Conservation (phyloP, 2,797 vertebrate genomes). For the Pygocentrus nattereri region DNA sequence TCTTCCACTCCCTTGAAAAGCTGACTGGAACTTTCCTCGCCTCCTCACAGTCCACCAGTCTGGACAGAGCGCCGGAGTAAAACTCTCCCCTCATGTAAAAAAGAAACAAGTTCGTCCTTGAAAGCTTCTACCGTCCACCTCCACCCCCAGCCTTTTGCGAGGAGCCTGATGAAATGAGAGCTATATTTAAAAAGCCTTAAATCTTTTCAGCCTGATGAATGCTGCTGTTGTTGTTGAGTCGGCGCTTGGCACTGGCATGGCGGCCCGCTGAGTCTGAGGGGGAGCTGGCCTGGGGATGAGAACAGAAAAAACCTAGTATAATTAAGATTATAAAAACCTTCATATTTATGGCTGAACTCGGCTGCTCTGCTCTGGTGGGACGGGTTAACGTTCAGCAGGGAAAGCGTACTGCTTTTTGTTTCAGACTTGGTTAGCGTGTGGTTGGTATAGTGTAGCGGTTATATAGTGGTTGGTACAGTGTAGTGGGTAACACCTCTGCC, state of each 20-base stretch:
- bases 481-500: too few relatives aligned
- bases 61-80: not conserved
- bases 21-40: slow-evolving; percentile 40
- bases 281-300: slow-evolving; percentile 65
- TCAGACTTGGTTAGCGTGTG: slow-evolving; percentile 39
- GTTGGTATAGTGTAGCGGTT: too few relatives aligned
- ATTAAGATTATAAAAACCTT: slow-evolving; percentile 70
- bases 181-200: slow-evolving; percentile 70
- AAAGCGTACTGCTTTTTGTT: slow-evolving; percentile 46
- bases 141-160: slow-evolving; percentile 29
- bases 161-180: slow-evolving; percentile 49
- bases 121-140: slow-evolving; percentile 43
- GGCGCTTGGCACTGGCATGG: slow-evolving; percentile 68
- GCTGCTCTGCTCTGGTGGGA: slow-evolving; percentile 37
- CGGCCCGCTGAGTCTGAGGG: slow-evolving; percentile 70
- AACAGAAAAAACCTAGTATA: slow-evolving; percentile 69
- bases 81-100: not conserved
- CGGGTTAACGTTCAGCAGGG: slow-evolving; percentile 46
- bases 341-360: slow-evolving; percentile 62
- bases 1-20: not conserved
- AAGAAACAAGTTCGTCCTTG: not conserved
- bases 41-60: not conserved
- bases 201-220: slow-evolving; percentile 69
- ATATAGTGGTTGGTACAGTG: too few relatives aligned
- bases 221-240: slow-evolving; percentile 67